Evolutionary conservation across 2,113 vertebrate genomes (phyloP), one percentile per base, ranked within the genome.

Genomic region (Cromileptes altivelis): DNA sequence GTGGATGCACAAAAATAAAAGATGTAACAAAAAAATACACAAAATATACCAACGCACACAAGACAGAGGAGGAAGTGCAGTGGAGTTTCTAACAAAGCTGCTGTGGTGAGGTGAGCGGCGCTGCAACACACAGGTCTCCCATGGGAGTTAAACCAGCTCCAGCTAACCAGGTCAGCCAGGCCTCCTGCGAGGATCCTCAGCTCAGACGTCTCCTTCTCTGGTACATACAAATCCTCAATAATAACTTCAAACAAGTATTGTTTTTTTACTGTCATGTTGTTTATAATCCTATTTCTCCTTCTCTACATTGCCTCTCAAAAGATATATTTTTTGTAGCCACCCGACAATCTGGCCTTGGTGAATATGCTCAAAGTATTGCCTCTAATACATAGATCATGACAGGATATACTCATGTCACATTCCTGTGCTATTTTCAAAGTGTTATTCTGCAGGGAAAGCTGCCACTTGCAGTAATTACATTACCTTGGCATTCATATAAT

Each of bases 91-190:
- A 78, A 84, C 81, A 85, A 87, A 88, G 70, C 69, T 77, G 61
- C 55, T 58, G 70, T 53, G 70, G 62, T 58, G 81, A 81, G 55
- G 42, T 61, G 53, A 80, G 70, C 52, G 63, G 75, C 3, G 15
- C 30, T 63, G 13, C 62, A 80, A 76, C 56, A 45, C 33, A 60
- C 55, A 70, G 23, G 27, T 88, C 75, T 75, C 81, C 74, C 68
- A 33, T 17, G 75, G 68, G 77, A 87, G 2, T 68, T 37, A 21
- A 72, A 74, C 33, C 61, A 45, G 40, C 68, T 74, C 42, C 33
- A 47, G 69, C 79, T 72, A 86, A 80, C 57, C 83, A 82, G 88
- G 85, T 88, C 87, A 80, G 68, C 33, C 37, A 56, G 58, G 73
- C 70, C 77, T 70, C 63, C 80, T 58, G 11, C 61, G 68, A 63